Percentiles rank a stretch among this genome's conserved stretches.
phyloP scores from a whole-genome alignment of 2,797 vertebrate species.

The Kryptolebias ocellatus region DNA sequence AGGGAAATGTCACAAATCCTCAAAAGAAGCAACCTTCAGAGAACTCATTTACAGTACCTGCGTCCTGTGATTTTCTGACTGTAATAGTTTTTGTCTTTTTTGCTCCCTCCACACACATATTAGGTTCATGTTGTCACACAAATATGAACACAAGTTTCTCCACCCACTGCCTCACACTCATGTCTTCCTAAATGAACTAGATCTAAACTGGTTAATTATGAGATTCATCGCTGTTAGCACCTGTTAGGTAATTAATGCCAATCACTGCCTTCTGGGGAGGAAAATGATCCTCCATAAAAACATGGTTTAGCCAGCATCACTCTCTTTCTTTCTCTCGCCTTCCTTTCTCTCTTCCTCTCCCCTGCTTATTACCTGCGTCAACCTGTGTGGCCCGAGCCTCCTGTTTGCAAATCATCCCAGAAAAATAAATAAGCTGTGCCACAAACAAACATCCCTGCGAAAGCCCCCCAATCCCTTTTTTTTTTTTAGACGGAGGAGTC shows the following conservation, averaged over 20 bases:
- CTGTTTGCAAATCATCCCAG: constrained; percentile 59
- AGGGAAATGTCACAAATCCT: constrained; percentile 5
- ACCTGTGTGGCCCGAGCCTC: constrained; percentile 49
- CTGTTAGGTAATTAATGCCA: constrained; percentile 81
- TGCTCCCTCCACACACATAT: constrained; percentile 2
- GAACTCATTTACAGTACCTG: constrained; percentile 3
- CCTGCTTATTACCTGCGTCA: constrained; percentile 52
- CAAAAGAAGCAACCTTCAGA: background rate
- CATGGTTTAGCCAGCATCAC: constrained; percentile 50
- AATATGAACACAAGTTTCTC: constrained; percentile 9
- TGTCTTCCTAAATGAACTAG: constrained; percentile 68
- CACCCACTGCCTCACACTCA: constrained; percentile 30
- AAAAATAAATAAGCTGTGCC: constrained; percentile 54
- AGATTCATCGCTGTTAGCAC: constrained; percentile 74
- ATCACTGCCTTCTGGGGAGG: constrained; percentile 74
- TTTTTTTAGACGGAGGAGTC: background rate
- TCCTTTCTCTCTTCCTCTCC: constrained; percentile 9
- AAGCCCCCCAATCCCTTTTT: background rate
- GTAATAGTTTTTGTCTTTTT: constrained; percentile 2
- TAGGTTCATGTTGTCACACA: constrained; percentile 22
- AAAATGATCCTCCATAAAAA: constrained; percentile 72
- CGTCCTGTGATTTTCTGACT: constrained; percentile 1
- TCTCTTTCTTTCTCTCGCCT: constrained; percentile 23
- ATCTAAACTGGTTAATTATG: constrained; percentile 76
- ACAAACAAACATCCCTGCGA: constrained; percentile 52